A percentile compares a stretch with the other conserved stretches of the same genome.
Evolutionary conservation across 1,140 invertebrate species (phyloP).

Genomic region (Megathymus violae): DNA sequence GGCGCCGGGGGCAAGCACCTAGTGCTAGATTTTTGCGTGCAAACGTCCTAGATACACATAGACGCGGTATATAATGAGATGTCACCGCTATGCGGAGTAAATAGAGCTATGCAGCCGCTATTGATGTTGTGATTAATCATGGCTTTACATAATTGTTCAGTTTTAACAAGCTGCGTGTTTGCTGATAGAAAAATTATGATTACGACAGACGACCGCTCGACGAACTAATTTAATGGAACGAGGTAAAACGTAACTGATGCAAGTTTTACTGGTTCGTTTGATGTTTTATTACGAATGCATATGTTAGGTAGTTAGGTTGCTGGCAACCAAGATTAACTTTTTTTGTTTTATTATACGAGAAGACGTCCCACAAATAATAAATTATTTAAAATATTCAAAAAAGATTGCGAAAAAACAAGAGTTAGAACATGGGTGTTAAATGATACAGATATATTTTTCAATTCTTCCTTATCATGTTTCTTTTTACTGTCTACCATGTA

Average conservation of each 20-base stretch:
- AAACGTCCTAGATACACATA: slow-evolving; percentile 76
- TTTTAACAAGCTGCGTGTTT: slow-evolving; percentile 49
- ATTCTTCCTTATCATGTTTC: too few species aligned
- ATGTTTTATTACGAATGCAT: too few species aligned
- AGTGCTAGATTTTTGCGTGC: slow-evolving; percentile 81
- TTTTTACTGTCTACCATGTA: too few species aligned
- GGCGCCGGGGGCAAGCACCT: slow-evolving; percentile 70
- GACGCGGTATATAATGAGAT: slow-evolving; percentile 75
- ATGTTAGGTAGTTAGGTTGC: too few species aligned
- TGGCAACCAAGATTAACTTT: too few species aligned
- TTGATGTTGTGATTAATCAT: slow-evolving; percentile 77
- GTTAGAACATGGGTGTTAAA: too few species aligned
- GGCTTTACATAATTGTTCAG: slow-evolving; percentile 76
- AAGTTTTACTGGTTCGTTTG: slow-evolving; percentile 9
- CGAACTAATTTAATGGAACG: slow-evolving; percentile 32
- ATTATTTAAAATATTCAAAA: too few species aligned
- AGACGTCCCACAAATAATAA: too few species aligned
- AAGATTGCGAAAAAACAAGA: too few species aligned
- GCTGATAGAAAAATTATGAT: slow-evolving; percentile 45
- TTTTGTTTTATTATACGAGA: too few species aligned
- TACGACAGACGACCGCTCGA: slow-evolving; percentile 26
- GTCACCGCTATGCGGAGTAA: slow-evolving; percentile 71
- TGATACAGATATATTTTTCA: too few species aligned
- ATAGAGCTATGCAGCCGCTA: slow-evolving; percentile 72
- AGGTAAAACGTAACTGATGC: slow-evolving; percentile 36